Evolutionary conservation across 1,140 invertebrate genomes (phyloP), one percentile per base, ranked within the genome.

Genomic region (Lordiphosa stackelbergi): DNA sequence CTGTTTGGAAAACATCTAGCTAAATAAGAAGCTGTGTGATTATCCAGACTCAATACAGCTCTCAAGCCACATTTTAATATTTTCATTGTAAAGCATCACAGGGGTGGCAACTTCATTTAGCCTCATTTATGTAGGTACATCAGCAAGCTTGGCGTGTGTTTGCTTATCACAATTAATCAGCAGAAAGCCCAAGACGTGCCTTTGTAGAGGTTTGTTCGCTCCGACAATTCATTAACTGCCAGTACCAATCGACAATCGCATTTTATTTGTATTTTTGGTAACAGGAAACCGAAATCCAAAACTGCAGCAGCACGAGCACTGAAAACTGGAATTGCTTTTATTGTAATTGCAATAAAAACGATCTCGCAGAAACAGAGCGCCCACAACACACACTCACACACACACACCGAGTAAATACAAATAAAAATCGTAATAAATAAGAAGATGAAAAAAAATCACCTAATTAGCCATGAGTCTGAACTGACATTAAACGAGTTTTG

Each of bases 211-310:
- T 48, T 28, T 41, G 64, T 43, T 47, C 56, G 51, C 28, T 53
- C 40, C 22, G 42, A 57, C 63, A 69, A 66, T 69, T 69, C 63
- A 69, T 69, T 69, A 66, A 69, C 41, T 66, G 63, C 54, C 22
- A 62, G 48, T 48, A 62, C 24, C 53, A 66, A 57, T 69, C 56
- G 57, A 43, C 28, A 45, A 42, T 53, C 59, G 65, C 54, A 71
- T 69, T 63, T 68, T 71, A 68, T 68, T 70, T 70, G 19, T 70
- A 70, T 70, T 71, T 71, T 70, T 55, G 69, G 69, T 59, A 71
- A 71, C 69, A 71, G 69, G 69, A 71, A 71, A 71, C 65, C 51
- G 54, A 51, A 71, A 71, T 69, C 65, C 51, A 54, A 51, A 46
- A 54, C 61, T 63, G 59, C 64, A 68, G 51, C 48, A 62, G 51